phyloP scores from a whole-genome alignment of 2,797 vertebrate genomes.

The Spizella passerina region DNA sequence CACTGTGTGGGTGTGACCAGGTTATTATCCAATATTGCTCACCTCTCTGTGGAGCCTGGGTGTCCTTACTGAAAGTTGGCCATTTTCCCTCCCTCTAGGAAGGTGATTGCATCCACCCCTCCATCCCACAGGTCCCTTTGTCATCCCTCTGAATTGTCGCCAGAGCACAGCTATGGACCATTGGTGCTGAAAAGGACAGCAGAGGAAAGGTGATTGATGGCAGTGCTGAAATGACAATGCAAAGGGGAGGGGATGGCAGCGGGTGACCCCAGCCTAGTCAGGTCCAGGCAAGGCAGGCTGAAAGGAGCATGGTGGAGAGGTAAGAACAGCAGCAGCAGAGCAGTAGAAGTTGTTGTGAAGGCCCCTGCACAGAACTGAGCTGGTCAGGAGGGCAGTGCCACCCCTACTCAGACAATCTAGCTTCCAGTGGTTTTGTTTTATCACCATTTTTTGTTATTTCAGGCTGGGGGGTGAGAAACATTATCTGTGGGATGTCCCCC shows the following conservation, averaged over 20 bases:
- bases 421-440: neutral
- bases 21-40: neutral
- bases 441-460: neutral
- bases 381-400: accelerated
- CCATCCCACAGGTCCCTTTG: no score
- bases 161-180: accelerated
- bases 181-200: neutral
- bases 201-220: neutral
- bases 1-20: neutral
- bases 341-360: neutral
- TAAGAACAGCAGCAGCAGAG: neutral
- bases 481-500: neutral
- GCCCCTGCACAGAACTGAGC: neutral
- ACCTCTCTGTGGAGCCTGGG: accelerated
- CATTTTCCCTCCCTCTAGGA: accelerated
- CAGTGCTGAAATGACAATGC: neutral
- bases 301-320: neutral
- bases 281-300: neutral
- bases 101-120: neutral
- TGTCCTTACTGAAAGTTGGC: neutral
- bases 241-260: neutral
- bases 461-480: accelerated
- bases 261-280: neutral
- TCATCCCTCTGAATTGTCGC: neutral
- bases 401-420: neutral